Evolutionary conservation across 2,888 invertebrate species (phyloP).

Genomic region (Caenorhabditis virilis): DNA sequence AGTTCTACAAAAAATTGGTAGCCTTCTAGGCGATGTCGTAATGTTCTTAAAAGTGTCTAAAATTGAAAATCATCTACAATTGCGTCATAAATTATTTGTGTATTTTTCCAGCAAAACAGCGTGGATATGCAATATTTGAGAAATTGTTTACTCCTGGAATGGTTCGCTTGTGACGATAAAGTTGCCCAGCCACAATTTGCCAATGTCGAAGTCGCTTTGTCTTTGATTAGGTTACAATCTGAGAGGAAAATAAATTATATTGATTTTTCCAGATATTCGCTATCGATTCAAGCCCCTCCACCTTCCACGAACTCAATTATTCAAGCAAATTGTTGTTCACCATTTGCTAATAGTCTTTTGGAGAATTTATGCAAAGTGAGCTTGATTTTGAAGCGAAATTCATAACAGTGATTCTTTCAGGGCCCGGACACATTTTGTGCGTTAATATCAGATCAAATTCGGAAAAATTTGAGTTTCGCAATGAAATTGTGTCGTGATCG

Average conservation of each 20-base stretch:
- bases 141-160: slow-evolving; percentile 88
- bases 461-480: slow-evolving; percentile 23
- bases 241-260: not conserved
- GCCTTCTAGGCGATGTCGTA: too few species aligned
- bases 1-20: too few species aligned
- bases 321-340: slow-evolving; percentile 20
- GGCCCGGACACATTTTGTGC: slow-evolving; percentile 16
- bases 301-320: slow-evolving; percentile 13
- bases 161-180: slow-evolving; percentile 73
- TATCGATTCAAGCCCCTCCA: slow-evolving; percentile 17
- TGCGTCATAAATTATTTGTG: too few species aligned
- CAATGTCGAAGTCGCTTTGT: slow-evolving; percentile 15
- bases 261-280: slow-evolving; percentile 15
- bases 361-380: slow-evolving; percentile 36
- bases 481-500: slow-evolving; percentile 13
- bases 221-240: not conserved
- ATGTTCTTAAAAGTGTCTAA: too few species aligned
- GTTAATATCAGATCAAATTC: slow-evolving; percentile 1
- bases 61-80: too few species aligned
- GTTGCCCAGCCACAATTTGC: not conserved
- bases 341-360: slow-evolving; percentile 35
- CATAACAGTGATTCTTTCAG: too few species aligned
- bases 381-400: not conserved
- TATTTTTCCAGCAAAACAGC: too few species aligned
- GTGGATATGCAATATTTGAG: slow-evolving; percentile 76